phyloP scores from a whole-genome alignment of 1,140 invertebrate genomes.

The Drosophila malerkotliana region DNA sequence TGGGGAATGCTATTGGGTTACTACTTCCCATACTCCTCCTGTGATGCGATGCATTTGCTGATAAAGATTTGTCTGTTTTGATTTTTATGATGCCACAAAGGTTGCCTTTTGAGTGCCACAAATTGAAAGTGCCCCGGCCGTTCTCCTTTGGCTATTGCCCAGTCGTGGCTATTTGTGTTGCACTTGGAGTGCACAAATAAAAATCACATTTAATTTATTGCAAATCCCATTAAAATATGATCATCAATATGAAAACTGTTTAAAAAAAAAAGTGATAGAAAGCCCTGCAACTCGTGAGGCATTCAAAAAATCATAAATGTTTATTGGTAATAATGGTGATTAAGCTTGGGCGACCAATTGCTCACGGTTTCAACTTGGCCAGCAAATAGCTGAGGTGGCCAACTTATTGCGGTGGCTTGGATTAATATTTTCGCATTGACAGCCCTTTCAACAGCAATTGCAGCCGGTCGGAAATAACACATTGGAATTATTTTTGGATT shows the following conservation, averaged over 20 bases:
- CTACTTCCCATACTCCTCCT: constrained; percentile 7
- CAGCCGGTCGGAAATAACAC: constrained; percentile 38
- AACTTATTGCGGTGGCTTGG: constrained; percentile 22
- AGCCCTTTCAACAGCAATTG: constrained; percentile 35
- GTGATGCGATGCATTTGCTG: constrained; percentile 61
- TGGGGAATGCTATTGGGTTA: constrained; percentile 1
- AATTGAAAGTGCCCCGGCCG: constrained; percentile 30
- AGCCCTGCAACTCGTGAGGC: not conserved
- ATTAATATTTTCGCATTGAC: constrained; percentile 44
- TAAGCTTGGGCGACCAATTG: not conserved
- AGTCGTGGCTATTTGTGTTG: constrained; percentile 31
- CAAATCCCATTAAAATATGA: constrained; percentile 54
- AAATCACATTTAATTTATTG: constrained; percentile 62
- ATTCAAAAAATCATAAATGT: not conserved
- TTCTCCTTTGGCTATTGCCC: not conserved
- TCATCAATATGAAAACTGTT: constrained; percentile 54
- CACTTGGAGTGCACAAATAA: constrained; percentile 40
- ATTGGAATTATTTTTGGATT: constrained; percentile 39
- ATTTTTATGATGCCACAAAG: constrained; percentile 77
- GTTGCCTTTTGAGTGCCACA: constrained; percentile 25
- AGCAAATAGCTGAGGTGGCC: not conserved
- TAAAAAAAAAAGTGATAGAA: constrained; percentile 2
- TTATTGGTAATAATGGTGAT: not conserved
- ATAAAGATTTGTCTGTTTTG: constrained; percentile 79
- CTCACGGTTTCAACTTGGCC: constrained; percentile 5